Evolutionary conservation across 2,113 vertebrate genomes (phyloP).

Genomic region (Tragelaphus strepsiceros): DNA sequence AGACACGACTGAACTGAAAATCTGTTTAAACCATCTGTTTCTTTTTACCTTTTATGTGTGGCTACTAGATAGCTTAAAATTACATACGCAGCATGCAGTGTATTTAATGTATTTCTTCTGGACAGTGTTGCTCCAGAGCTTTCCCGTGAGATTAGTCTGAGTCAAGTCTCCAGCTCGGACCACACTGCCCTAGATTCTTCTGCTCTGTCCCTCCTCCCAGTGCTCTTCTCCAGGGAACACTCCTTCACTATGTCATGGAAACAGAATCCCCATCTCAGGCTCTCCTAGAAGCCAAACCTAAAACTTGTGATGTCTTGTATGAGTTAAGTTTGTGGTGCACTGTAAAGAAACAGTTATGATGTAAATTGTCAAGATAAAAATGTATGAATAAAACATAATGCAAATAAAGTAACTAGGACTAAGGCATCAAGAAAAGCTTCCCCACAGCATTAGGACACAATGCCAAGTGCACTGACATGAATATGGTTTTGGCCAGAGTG

Average conservation of each 20-base stretch:
- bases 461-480: neutral
- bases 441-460: too few relatives aligned
- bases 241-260: neutral
- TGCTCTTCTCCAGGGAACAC: neutral
- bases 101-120: neutral
- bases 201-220: rapidly evolving
- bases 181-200: neutral
- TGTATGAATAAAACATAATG: neutral
- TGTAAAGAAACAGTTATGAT: neutral
- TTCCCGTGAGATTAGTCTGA: neutral
- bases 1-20: neutral
- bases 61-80: neutral
- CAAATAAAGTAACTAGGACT: neutral
- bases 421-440: neutral
- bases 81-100: neutral
- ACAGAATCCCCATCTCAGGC: neutral
- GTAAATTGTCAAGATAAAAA: neutral
- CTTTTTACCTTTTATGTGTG: neutral
- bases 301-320: neutral
- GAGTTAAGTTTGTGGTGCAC: neutral
- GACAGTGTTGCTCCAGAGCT: neutral
- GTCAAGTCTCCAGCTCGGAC: neutral
- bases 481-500: neutral
- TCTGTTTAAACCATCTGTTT: neutral
- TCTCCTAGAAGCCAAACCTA: neutral